Base-by-base conservation (phyloP, 2,888 invertebrate species). In the Podotricha telesiphe region DNA sequence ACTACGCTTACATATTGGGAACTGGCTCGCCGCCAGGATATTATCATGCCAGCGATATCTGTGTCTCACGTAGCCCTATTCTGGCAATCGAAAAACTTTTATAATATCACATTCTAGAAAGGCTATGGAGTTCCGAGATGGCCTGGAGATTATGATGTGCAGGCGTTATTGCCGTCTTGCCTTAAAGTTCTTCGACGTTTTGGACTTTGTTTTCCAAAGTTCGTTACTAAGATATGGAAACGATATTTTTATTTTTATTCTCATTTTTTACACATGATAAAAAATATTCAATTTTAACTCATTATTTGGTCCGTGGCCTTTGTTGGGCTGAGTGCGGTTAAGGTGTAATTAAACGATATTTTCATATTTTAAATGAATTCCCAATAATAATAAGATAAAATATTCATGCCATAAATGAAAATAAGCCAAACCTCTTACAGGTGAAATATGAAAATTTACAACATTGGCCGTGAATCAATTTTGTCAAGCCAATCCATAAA, bases 1-100 rank as follows among this genome's bases (percentile, higher is more conserved):
- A n/a, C n/a, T 75, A 70, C 68, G 76, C 74, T 71, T 73, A 69
- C 71, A 72, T 86, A 88, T 89, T 87, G 88, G 88, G 84, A 89
- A 87, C 85, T 92, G 92, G 92, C 89, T 77, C 73, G 67, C 72
- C 78, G 91, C 92, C 92, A 92, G 83, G 73, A 82, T 89, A 89
- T 92, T 89, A 92, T 87, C 87, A 83, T 77, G 79, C 81, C 78
- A 58, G 40, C 63, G 51, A 66, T 70, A 58, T 70, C 63, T 70
- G 63, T 69, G 65, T 56, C 69, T 69, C 69, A 69, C 69, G 68
- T 65, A 68, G 69, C 51, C 53, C 81, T 78, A 88, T 91, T 88
- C 86, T 84, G 83, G 78, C 86, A 84, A 90, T 90, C 86, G 91
- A 89, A 91, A 91, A 92, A 91, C 89, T 92, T 92, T 92, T 91